A percentile compares a stretch with the other conserved stretches of the same genome.
These are phyloP conservation scores for Oithona nana DNA, from an alignment of 2,888 invertebrate genomes.

Conservation along the genomic window DNA sequence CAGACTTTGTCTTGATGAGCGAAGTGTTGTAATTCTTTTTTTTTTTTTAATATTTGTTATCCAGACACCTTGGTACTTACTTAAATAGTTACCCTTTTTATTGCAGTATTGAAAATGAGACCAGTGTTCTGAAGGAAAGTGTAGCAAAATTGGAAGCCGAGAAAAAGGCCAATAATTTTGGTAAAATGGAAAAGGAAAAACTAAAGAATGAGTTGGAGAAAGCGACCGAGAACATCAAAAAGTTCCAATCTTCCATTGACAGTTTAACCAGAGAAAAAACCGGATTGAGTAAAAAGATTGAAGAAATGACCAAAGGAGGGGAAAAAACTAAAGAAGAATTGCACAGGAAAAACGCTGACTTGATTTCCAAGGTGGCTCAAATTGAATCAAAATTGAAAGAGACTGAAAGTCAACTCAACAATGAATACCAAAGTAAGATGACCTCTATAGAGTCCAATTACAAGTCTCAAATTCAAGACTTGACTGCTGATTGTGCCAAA, in stretches of 20 bases:
- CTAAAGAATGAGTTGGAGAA: constrained; percentile 12
- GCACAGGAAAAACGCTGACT: not conserved
- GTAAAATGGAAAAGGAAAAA: constrained; percentile 11
- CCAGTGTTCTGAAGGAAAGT: not conserved
- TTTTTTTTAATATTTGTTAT: too few species aligned
- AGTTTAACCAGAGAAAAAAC: constrained; percentile 6
- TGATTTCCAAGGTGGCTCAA: not conserved
- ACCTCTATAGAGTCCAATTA: not conserved
- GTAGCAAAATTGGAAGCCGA: constrained; percentile 4
- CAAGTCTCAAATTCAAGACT: too few species aligned
- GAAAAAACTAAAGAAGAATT: not conserved
- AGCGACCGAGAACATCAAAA: not conserved
- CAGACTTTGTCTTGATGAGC: too few species aligned
- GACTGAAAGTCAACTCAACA: not conserved
- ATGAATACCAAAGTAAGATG: not conserved
- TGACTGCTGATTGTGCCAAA: not conserved
- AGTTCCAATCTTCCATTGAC: not conserved
- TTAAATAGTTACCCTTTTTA: too few species aligned
- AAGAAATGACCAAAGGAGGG: not conserved
- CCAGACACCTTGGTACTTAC: too few species aligned
- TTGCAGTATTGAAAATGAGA: constrained; percentile 1
- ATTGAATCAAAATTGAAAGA: not conserved
- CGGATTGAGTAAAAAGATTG: not conserved
- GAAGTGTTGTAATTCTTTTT: too few species aligned
- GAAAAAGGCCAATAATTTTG: constrained; percentile 12